phyloP scores from a whole-genome alignment of 2,888 invertebrate species.

The Sclerodermus sp. region DNA sequence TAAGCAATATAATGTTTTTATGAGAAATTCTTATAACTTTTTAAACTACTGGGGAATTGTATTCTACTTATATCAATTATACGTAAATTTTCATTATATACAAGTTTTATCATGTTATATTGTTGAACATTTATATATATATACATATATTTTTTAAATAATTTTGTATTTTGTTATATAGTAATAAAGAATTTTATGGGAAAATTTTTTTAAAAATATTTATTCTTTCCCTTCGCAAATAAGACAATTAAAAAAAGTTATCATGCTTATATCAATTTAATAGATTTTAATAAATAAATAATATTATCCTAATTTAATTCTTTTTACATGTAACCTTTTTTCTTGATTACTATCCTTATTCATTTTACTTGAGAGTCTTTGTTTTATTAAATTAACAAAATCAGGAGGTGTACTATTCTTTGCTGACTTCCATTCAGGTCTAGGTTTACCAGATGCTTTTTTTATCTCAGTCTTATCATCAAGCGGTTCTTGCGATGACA shows the following conservation, averaged over 20 bases:
- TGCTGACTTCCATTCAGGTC: background rate
- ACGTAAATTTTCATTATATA: no score
- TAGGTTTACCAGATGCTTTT: background rate
- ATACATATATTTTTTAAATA: no score
- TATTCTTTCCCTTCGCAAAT: background rate
- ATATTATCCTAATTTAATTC: background rate
- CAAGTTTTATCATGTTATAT: no score
- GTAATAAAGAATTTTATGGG: background rate
- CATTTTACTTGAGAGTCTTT: constrained; percentile 25
- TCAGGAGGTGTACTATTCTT: constrained; percentile 18
- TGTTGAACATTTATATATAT: no score
- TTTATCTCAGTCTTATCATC: background rate
- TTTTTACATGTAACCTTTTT: background rate
- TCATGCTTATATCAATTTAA: constrained; percentile 2
- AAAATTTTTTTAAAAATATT: background rate
- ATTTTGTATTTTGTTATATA: no score
- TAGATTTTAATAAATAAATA: background rate
- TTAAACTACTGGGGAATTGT: no score
- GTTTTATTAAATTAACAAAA: constrained; percentile 41
- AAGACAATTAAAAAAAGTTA: background rate
- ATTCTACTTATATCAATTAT: no score
- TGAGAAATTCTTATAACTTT: no score
- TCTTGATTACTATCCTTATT: background rate
- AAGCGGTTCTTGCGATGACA: constrained; percentile 2
- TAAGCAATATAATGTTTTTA: no score